Percentiles rank a stretch among this genome's conserved stretches.
These are phyloP conservation scores for Hypselothyrea guttata DNA, from an alignment of 2,888 invertebrate species.

Conservation along the genomic window DNA sequence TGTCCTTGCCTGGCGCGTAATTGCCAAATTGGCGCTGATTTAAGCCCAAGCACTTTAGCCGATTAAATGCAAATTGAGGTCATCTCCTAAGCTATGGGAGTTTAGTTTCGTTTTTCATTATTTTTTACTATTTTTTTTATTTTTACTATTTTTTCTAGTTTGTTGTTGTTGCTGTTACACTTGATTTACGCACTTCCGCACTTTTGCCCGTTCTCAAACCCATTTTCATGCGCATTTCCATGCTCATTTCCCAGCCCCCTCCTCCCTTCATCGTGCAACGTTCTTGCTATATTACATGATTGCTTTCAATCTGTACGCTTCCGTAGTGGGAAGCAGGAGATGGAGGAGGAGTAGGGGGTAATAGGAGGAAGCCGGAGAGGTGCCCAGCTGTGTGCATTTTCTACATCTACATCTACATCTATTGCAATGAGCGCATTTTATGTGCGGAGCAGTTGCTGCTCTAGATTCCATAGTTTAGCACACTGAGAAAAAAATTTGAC, in stretches of 20 bases:
- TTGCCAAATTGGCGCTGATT: slow-evolving; percentile 20
- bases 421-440: slow-evolving; percentile 32
- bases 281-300: slow-evolving; percentile 57
- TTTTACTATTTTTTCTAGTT: neutral
- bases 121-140: neutral
- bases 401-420: no score
- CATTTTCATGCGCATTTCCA: slow-evolving; percentile 1
- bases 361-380: neutral
- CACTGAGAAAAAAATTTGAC: slow-evolving; percentile 10
- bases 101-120: slow-evolving; percentile 8
- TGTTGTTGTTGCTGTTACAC: slow-evolving; percentile 29
- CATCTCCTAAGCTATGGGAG: slow-evolving; percentile 42
- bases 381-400: slow-evolving; percentile 32
- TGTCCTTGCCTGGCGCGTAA: neutral
- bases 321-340: slow-evolving; percentile 38
- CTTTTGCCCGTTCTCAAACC: slow-evolving; percentile 1
- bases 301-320: slow-evolving; percentile 60
- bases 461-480: slow-evolving; percentile 35
- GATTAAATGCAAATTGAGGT: slow-evolving; percentile 62
- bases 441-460: slow-evolving; percentile 38
- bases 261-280: no score
- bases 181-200: slow-evolving; percentile 67
- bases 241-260: neutral
- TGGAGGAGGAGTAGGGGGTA: slow-evolving; percentile 4
- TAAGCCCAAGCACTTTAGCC: slow-evolving; percentile 32